These are phyloP conservation scores for Platynereis dumerilii DNA, from an alignment of 2,888 invertebrate species.

Conservation along the genomic window DNA sequence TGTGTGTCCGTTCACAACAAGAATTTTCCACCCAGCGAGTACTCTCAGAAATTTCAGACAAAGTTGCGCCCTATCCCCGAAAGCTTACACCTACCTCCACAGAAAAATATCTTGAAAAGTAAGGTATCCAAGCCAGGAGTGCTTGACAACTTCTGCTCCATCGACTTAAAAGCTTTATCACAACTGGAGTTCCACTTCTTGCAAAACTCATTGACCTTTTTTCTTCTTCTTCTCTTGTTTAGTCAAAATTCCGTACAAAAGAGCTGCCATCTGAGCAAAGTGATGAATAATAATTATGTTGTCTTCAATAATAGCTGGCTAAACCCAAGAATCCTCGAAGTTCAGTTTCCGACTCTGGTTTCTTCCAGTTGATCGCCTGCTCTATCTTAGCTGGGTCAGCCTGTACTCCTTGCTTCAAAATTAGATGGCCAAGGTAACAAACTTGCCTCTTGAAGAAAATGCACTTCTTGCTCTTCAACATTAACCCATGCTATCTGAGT, in stretches of 20 bases:
- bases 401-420: slow-evolving; percentile 12
- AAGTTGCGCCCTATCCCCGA: slow-evolving; percentile 14
- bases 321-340: slow-evolving; percentile 21
- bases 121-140: slow-evolving; percentile 28
- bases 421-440: slow-evolving; percentile 24
- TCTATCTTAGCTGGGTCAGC: slow-evolving; percentile 22
- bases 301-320: slow-evolving; percentile 22
- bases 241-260: not conserved
- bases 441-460: slow-evolving; percentile 26
- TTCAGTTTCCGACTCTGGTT: slow-evolving; percentile 10
- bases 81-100: slow-evolving; percentile 22
- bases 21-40: slow-evolving; percentile 8
- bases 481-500: slow-evolving; percentile 26
- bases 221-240: not conserved
- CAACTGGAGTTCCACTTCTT: slow-evolving; percentile 24
- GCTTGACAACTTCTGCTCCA: slow-evolving; percentile 10
- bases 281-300: slow-evolving; percentile 14
- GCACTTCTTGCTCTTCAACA: slow-evolving; percentile 41
- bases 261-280: slow-evolving; percentile 15
- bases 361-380: slow-evolving; percentile 8
- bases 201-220: not conserved
- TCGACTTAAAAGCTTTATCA: slow-evolving; percentile 6
- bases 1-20: slow-evolving; percentile 9
- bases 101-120: not conserved
- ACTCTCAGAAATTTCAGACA: slow-evolving; percentile 14